Conservation (phyloP, 2,888 invertebrate genomes). For the Iphiclides podalirius region DNA sequence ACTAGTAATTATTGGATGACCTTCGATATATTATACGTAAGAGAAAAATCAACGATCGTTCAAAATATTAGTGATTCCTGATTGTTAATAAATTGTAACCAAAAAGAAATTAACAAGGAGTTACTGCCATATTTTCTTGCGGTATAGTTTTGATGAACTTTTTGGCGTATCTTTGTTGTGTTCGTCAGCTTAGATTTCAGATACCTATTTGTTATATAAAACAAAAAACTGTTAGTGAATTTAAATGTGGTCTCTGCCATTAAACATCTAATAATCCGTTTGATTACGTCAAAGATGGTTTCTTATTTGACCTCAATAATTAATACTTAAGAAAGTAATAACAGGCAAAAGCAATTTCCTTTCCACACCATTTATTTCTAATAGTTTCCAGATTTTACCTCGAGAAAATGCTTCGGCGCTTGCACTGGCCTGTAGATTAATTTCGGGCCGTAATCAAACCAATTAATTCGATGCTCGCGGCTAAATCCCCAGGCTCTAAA, state of each 20-base stretch:
- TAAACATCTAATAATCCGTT: background rate
- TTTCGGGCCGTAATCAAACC: slow-evolving; percentile 6
- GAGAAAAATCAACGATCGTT: too few relatives aligned
- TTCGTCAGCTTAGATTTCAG: too few relatives aligned
- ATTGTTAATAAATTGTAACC: too few relatives aligned
- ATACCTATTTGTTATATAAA: too few relatives aligned
- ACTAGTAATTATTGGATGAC: too few relatives aligned
- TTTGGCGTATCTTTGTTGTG: too few relatives aligned
- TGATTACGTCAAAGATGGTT: background rate
- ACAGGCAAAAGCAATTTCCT: background rate
- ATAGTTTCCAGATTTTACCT: slow-evolving; percentile 7
- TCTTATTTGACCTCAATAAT: background rate
- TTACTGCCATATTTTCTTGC: too few relatives aligned
- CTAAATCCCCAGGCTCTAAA: background rate
- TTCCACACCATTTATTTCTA: slow-evolving; percentile 3
- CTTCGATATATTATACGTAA: too few relatives aligned
- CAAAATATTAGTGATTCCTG: too few relatives aligned
- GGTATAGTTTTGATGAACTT: too few relatives aligned
- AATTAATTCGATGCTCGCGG: slow-evolving; percentile 3
- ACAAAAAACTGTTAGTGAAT: too few relatives aligned
- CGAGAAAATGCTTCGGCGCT: background rate
- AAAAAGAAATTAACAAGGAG: too few relatives aligned
- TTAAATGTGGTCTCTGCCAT: background rate
- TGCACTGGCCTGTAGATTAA: slow-evolving; percentile 2
- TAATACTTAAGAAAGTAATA: background rate